phyloP scores from a whole-genome alignment of 2,888 invertebrate genomes.

The Amblyjoppa proteus region DNA sequence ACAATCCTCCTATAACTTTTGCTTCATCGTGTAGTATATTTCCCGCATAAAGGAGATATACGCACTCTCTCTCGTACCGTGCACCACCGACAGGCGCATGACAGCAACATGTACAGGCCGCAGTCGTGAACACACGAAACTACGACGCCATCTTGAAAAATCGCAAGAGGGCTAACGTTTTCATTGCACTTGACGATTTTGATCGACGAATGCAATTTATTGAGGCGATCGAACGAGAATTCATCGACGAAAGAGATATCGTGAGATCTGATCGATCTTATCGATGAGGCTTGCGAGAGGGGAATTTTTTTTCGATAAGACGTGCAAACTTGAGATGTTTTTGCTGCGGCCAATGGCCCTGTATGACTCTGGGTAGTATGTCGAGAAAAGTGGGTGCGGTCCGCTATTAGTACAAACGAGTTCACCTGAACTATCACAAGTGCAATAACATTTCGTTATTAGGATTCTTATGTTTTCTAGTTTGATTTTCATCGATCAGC shows the following conservation, averaged over 20 bases:
- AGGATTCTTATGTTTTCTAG: not conserved
- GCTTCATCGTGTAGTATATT: constrained; percentile 4
- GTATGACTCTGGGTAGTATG: constrained; percentile 37
- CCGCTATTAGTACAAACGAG: constrained; percentile 20
- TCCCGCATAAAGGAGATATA: constrained; percentile 11
- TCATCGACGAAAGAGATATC: not conserved
- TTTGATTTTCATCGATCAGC: not conserved
- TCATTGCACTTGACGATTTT: constrained; percentile 13
- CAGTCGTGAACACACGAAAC: constrained; percentile 9
- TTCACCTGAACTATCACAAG: not conserved
- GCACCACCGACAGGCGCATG: constrained; percentile 8
- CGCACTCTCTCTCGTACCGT: not conserved
- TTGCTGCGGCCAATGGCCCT: constrained; percentile 25
- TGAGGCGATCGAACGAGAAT: not conserved
- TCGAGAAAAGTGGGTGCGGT: constrained; percentile 56
- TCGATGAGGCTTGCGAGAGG: not conserved
- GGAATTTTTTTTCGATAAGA: not conserved
- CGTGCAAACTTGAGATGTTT: not conserved
- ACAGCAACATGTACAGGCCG: not conserved
- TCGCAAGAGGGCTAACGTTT: constrained; percentile 10
- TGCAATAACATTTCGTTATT: not conserved
- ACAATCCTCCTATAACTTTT: not conserved
- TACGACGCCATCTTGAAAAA: constrained; percentile 62
- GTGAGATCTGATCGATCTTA: not conserved
- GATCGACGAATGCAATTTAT: constrained; percentile 5